Evolutionary conservation across 1,140 invertebrate genomes (phyloP), one percentile per base, ranked within the genome.

Genomic region (Armadillidium nasatum): DNA sequence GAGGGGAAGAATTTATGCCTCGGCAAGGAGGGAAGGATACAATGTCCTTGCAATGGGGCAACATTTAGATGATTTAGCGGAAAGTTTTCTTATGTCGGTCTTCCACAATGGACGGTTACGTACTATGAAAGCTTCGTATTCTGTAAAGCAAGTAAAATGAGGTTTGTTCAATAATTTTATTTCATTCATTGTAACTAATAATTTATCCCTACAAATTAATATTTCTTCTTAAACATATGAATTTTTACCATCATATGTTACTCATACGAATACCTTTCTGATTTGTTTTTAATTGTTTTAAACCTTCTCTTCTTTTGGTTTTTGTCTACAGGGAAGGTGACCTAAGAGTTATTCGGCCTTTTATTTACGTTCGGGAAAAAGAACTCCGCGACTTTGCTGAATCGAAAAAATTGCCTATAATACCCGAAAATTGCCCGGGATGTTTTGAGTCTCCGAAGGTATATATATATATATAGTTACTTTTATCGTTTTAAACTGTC

Each of bases 11-110:
- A 87, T 94, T 68, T 95, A 94, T 84, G 86, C 88, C 0, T 87
- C 90, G 45, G 93, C 93, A 0, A 88, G 91, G 76, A 86, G 88
- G 75, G 89, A 93, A 81, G 88, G 89, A 4, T 97, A 93, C 85
- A 94, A 94, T 83, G 93, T 95, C 0, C 85, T 95, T 0, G 93
- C 93, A 0, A 84, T 96, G 7, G 94, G 93, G 7, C 94, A 96
- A 83, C 91, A 93, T 84, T 86, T 96, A 19, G 94, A 96, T 85
- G 92, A 94, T 85, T 85, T 95, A 0, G 90, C 92, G 21, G 89
- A 93, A 83, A 92, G 90, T 79, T 96, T 96, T 83, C 84, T 96
- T 43, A 90, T 93, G 83, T 92, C 92, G 0, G 88, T 91, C 1
- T 92, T 96, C 81, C 91, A 94, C 82, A 92, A 90, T 83, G 94